Conservation (phyloP, 2,797 vertebrate genomes). For the Hemitrygon akajei region DNA sequence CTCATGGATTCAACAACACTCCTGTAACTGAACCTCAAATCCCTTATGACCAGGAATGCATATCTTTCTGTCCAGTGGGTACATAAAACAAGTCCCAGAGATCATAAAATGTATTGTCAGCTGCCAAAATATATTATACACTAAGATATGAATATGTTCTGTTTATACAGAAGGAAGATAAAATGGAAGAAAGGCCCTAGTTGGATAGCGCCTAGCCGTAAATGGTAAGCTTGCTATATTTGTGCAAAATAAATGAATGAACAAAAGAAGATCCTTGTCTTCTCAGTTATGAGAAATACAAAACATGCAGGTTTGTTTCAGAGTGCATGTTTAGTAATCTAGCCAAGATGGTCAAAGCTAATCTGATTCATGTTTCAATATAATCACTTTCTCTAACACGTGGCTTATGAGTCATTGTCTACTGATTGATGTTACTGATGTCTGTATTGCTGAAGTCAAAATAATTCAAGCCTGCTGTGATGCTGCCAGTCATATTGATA, state of each 20-base stretch:
- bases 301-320: background rate
- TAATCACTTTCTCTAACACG: background rate
- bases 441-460: background rate
- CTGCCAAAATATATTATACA: background rate
- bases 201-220: background rate
- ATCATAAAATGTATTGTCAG: background rate
- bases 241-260: background rate
- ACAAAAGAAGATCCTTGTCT: background rate
- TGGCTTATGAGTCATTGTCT: background rate
- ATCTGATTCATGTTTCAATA: constrained; percentile 10
- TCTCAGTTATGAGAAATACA: background rate
- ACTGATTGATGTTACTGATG: background rate
- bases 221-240: background rate
- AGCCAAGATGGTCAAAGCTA: background rate
- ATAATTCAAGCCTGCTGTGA: background rate
- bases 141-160: background rate
- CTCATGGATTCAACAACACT: background rate
- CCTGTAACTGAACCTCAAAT: background rate
- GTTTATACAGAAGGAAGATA: background rate
- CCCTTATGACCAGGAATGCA: background rate
- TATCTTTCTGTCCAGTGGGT: background rate
- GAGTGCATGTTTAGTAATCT: background rate
- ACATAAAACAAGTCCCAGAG: background rate
- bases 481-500: background rate
- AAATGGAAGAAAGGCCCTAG: background rate